Percentiles rank a stretch among this genome's conserved stretches.
Conservation (phyloP, 2,113 vertebrate species). For the Ursus arctos region DNA sequence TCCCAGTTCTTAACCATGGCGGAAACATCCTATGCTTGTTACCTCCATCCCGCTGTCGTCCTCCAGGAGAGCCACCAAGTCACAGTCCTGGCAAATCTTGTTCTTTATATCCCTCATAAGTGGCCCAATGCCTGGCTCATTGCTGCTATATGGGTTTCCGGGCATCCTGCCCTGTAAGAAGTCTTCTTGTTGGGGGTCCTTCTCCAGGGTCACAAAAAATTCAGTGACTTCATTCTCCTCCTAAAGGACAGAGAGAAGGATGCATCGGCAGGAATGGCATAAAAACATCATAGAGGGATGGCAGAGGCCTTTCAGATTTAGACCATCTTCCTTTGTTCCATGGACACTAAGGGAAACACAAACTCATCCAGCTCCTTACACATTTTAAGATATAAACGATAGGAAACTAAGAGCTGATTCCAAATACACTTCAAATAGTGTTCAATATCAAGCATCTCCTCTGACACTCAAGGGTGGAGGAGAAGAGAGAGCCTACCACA, state of each 20-base stretch:
- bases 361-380: neutral
- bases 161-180: slow-evolving; percentile 99
- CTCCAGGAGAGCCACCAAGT: slow-evolving; percentile 98
- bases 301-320: neutral
- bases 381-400: neutral
- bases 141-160: slow-evolving; percentile 99
- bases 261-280: neutral
- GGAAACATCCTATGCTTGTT: neutral
- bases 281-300: neutral
- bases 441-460: neutral
- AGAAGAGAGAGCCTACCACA: neutral
- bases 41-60: slow-evolving; percentile 99
- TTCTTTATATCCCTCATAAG: slow-evolving; percentile 99
- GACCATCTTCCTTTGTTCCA: neutral
- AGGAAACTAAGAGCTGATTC: neutral
- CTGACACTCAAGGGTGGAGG: neutral
- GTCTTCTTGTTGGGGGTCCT: slow-evolving; percentile 99
- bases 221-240: slow-evolving; percentile 99
- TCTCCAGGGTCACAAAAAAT: slow-evolving; percentile 99
- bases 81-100: slow-evolving; percentile 99
- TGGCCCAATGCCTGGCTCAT: slow-evolving; percentile 97
- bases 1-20: neutral
- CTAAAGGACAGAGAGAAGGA: slow-evolving; percentile 84
- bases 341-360: neutral
- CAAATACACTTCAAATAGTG: neutral